phyloP scores from a whole-genome alignment of 2,113 vertebrate species.

The Tychaedon coryphoeus region DNA sequence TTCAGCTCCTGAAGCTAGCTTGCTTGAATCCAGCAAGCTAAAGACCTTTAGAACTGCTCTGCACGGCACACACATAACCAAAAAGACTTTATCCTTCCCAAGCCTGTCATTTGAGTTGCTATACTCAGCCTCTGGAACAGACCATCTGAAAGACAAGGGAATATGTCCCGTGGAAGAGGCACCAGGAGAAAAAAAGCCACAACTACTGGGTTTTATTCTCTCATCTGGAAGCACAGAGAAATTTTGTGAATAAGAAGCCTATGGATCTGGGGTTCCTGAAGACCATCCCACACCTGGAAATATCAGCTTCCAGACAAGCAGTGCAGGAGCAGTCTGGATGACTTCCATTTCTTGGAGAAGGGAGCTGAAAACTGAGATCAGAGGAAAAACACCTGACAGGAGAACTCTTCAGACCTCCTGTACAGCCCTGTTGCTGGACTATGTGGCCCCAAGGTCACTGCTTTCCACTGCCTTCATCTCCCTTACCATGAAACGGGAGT shows the following conservation, averaged over 20 bases:
- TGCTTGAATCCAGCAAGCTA: not conserved
- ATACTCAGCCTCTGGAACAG: not conserved
- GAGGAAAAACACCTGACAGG: not conserved
- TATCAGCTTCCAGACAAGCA: not conserved
- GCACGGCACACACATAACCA: not conserved
- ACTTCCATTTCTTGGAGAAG: not conserved
- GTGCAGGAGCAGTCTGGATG: not conserved
- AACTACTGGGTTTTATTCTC: not conserved
- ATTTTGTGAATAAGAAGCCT: not conserved
- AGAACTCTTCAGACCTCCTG: not conserved
- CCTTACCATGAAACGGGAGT: not conserved
- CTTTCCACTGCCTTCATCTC: not conserved
- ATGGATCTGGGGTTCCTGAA: not conserved
- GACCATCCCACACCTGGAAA: not conserved
- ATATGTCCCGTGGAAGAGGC: not conserved
- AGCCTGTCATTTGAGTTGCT: not conserved
- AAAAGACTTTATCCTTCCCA: not conserved
- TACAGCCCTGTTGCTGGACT: not conserved
- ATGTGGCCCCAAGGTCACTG: not conserved
- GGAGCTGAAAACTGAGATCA: not conserved
- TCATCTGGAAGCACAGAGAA: not conserved
- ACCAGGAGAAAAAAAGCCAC: not conserved
- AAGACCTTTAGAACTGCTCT: not conserved
- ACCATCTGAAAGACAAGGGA: not conserved
- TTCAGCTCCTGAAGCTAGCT: not conserved